phyloP scores from a whole-genome alignment of 1,140 invertebrate species.

The Schlechtendalia chinensis region DNA sequence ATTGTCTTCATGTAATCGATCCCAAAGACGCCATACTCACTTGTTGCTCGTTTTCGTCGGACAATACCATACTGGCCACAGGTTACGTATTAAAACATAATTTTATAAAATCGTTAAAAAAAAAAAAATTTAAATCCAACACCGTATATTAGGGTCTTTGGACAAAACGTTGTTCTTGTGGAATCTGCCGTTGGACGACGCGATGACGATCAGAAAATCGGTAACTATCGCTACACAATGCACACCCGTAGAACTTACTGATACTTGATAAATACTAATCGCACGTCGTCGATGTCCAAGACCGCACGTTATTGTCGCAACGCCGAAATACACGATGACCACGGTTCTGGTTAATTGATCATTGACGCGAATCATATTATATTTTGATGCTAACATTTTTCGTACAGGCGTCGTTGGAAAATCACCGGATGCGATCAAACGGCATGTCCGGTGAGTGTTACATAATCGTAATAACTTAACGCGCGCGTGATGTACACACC shows the following conservation, averaged over 20 bases:
- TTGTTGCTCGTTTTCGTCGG: slow-evolving; percentile 60
- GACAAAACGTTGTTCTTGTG: slow-evolving; percentile 43
- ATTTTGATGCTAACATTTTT: neutral
- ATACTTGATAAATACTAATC: neutral
- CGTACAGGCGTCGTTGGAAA: neutral
- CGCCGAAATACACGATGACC: no score
- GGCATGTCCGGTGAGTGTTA: neutral
- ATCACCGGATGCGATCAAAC: neutral
- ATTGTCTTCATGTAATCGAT: slow-evolving; percentile 63
- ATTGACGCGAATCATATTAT: no score
- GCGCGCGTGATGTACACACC: no score
- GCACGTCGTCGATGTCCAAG: neutral
- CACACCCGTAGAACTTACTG: no score
- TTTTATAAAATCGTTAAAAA: no score
- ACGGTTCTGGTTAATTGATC: no score
- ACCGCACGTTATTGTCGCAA: no score
- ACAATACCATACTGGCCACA: slow-evolving; percentile 60
- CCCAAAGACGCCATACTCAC: slow-evolving; percentile 62
- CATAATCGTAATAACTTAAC: no score
- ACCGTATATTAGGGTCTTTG: slow-evolving; percentile 25
- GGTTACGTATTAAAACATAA: no score
- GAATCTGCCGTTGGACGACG: slow-evolving; percentile 38
- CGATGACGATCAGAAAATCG: slow-evolving; percentile 16
- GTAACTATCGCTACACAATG: slow-evolving; percentile 52
- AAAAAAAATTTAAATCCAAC: no score